These are phyloP conservation scores for Plumapathes pennacea DNA, from an alignment of 92 coral and sea anemone genomes.

Conservation along the genomic window DNA sequence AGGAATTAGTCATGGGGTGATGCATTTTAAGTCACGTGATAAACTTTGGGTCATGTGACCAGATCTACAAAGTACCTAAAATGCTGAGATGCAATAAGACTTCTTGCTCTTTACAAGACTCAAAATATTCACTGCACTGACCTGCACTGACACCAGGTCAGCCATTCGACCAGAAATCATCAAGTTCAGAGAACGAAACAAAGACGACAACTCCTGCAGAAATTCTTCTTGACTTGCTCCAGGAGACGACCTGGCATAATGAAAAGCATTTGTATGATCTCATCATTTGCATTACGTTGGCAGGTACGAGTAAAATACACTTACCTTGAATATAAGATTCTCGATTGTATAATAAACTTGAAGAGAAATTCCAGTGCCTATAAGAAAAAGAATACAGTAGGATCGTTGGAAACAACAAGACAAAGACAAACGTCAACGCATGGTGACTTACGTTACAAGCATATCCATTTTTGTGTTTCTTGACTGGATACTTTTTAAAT, in stretches of 20 bases:
- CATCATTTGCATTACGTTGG: not conserved
- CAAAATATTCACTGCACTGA: not conserved
- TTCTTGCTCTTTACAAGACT: no score
- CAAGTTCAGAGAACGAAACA: constrained; percentile 47
- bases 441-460: no score
- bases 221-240: constrained; percentile 36
- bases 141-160: constrained; percentile 51
- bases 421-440: not conserved
- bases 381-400: constrained; percentile 6
- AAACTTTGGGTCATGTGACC: no score
- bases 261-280: not conserved
- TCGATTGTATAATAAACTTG: constrained; percentile 93
- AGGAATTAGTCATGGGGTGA: no score
- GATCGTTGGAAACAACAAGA: not conserved
- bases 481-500: no score
- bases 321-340: constrained; percentile 79
- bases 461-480: no score
- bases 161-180: constrained; percentile 43
- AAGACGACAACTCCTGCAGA: constrained; percentile 33
- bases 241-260: not conserved
- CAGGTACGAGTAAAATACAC: no score
- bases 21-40: no score
- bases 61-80: no score
- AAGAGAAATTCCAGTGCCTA: constrained; percentile 87
- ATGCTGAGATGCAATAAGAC: no score